Base-by-base conservation (phyloP, 2,113 vertebrate genomes). In the Harpagus bidentatus region DNA sequence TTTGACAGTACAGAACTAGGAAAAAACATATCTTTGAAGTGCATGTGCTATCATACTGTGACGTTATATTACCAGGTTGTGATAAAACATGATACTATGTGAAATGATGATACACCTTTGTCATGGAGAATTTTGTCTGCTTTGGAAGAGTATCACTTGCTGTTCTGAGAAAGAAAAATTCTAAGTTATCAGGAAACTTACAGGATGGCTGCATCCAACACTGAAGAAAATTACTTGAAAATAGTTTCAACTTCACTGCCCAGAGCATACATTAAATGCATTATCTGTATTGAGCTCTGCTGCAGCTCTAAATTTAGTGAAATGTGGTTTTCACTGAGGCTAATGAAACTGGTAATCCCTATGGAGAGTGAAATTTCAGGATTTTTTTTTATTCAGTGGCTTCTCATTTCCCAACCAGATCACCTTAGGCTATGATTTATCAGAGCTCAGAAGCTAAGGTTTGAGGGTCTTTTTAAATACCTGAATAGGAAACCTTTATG, bases 191-290 rank as follows among this genome's bases (percentile, higher is more conserved):
- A 85, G 65, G 82, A 94, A 95, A 84, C 69, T 95, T 95, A 90
- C 47, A 94, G 91, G 83, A 94, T 88, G 71, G 74, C 81, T 96
- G 86, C 81, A 93, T 89, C 91, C 87, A 94, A 67, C 79, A 81
- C 66, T 93, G 91, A 96, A 93, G 94, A 93, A 97, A 97, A 97
- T 97, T 82, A 96, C 90, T 96, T 94, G 79, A 96, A 97, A 97
- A 97, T 92, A 96, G 90, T 97, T 98, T 97, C 93, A 90, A 93
- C 96, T 95, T 96, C 95, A 94, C 87, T 95, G 95, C 96, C 89
- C 96, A 97, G 92, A 94, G 92, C 95, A 90, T 93, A 96, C 43
- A 96, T 95, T 96, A 97, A 97, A 92, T 93, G 78, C 62, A 92
- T 95, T 95, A 97, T 95, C 94, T 93, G 70, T 92, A 94, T 71